A percentile compares a stretch with the other conserved stretches of the same genome.
phyloP scores from a whole-genome alignment of 2,797 vertebrate genomes.

The Neopelma chrysocephalum region DNA sequence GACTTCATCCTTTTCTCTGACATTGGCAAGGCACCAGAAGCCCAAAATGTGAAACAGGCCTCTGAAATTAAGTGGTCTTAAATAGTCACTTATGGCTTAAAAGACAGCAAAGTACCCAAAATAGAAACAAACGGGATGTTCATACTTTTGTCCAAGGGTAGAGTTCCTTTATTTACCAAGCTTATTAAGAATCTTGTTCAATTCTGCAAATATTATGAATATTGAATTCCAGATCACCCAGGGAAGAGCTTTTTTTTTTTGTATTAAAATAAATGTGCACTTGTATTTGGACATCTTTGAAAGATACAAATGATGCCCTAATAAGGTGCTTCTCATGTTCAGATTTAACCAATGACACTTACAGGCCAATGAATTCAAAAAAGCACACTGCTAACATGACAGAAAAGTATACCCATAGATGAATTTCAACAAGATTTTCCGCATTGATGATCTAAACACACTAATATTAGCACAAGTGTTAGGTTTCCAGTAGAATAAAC shows the following conservation, averaged over 20 bases:
- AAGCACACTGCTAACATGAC: neutral
- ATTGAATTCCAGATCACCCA: neutral
- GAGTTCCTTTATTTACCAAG: neutral
- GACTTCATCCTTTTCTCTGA: neutral
- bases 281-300: neutral
- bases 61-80: neutral
- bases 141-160: neutral
- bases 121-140: neutral
- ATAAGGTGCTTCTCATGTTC: neutral
- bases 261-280: neutral
- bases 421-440: constrained; percentile 40
- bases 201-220: neutral
- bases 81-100: neutral
- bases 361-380: neutral
- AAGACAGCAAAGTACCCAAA: neutral
- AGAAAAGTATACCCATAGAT: neutral
- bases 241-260: neutral
- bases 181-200: neutral
- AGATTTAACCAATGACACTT: neutral
- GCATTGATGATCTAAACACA: constrained; percentile 14
- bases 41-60: neutral
- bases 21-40: neutral
- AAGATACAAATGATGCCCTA: neutral
- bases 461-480: constrained; percentile 60
- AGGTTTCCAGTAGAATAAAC: constrained; percentile 32